These are phyloP conservation scores for Cassiopea xamachana DNA, from an alignment of 30 jellyfish, hydroid and myxozoan genomes.

Conservation along the genomic window DNA sequence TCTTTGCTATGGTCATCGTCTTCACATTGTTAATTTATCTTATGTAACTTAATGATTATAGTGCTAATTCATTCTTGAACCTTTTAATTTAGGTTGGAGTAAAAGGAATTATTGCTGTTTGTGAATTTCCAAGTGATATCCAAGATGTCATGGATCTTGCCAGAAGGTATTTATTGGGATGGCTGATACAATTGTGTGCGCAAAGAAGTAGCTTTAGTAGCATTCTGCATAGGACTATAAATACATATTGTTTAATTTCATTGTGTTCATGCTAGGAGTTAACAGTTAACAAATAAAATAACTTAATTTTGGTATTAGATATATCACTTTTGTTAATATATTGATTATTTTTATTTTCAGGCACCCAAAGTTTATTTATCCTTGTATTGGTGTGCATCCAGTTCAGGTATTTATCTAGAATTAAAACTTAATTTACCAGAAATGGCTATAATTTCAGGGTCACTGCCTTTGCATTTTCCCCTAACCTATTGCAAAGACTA, in stretches of 20 bases:
- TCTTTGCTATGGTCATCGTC: too few relatives aligned
- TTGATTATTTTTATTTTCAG: conserved; percentile 21
- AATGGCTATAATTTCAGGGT: background rate
- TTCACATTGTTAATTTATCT: background rate
- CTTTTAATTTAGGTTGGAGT: conserved; percentile 77
- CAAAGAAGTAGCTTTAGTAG: background rate
- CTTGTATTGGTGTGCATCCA: conserved; percentile 96
- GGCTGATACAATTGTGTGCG: background rate
- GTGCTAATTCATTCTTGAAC: background rate
- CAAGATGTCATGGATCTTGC: conserved; percentile 69
- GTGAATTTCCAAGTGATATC: conserved; percentile 88
- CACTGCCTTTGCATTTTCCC: background rate
- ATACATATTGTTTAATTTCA: too few relatives aligned
- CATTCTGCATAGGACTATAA: too few relatives aligned
- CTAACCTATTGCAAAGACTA: background rate
- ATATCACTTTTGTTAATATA: too few relatives aligned
- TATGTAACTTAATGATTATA: background rate
- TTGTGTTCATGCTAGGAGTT: too few relatives aligned
- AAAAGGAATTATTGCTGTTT: conserved; percentile 81
- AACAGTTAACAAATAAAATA: too few relatives aligned
- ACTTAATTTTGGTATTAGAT: too few relatives aligned
- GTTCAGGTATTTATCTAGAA: conserved; percentile 74
- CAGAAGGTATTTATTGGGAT: conserved; percentile 37
- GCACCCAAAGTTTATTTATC: conserved; percentile 70
- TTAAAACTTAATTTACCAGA: background rate